Evolutionary conservation across 2,888 invertebrate species (phyloP).

Genomic region (Pristionchus arcanus): DNA sequence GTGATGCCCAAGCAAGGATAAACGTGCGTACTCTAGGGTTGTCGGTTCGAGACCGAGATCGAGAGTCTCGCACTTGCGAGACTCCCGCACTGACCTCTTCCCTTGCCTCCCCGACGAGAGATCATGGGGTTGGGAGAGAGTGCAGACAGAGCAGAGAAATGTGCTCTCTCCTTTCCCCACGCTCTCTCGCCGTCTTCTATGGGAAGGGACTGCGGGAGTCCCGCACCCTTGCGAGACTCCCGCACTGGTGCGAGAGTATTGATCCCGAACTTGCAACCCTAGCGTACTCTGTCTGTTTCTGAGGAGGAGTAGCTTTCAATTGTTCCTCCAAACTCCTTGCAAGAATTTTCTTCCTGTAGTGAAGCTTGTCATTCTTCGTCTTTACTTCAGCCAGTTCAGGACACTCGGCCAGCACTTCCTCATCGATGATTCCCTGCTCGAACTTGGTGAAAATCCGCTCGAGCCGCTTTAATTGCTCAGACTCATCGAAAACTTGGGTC

Average conservation of each 20-base stretch:
- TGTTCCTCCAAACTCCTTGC: constrained; percentile 43
- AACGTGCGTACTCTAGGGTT: constrained; percentile 42
- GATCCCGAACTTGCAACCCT: no score
- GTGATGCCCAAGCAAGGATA: constrained; percentile 4
- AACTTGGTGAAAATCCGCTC: constrained; percentile 46
- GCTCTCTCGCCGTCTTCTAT: no score
- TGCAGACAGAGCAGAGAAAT: no score
- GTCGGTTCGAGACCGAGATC: no score
- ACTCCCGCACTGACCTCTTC: no score
- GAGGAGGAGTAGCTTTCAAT: not conserved
- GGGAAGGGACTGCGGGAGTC: no score
- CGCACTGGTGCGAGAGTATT: no score
- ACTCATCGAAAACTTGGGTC: not conserved
- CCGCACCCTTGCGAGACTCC: no score
- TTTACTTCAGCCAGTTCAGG: constrained; percentile 21
- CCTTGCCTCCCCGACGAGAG: no score
- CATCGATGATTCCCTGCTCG: constrained; percentile 37
- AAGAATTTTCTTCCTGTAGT: constrained; percentile 41
- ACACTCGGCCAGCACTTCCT: constrained; percentile 44
- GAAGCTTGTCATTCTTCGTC: constrained; percentile 5
- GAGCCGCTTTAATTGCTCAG: constrained; percentile 4
- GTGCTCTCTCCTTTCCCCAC: no score
- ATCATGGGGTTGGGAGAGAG: no score
- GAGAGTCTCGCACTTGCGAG: no score
- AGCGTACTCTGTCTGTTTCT: constrained; percentile 25